Evolutionary conservation across 1,140 invertebrate genomes (phyloP), one percentile per base, ranked within the genome.

Genomic region (Drosophila nigrodunni): DNA sequence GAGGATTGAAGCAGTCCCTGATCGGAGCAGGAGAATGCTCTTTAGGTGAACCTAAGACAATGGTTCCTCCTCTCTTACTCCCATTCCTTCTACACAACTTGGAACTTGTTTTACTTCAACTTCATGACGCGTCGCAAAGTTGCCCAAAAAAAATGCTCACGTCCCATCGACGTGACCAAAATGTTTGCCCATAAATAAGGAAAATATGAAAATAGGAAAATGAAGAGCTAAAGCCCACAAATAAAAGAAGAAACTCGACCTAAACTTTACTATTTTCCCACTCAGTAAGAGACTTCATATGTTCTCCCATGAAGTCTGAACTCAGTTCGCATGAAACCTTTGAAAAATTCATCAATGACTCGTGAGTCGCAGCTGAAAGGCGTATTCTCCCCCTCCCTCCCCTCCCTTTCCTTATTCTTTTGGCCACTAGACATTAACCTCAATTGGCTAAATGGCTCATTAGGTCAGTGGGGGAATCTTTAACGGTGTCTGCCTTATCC

Each of bases 371-470:
- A 61, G 57, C 46, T 66, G 70, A 39, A 68, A 69, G 54, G 39
- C 62, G 49, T 79, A 60, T 0, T 6, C 11, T 50, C 21, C 21
- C 65, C 34, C 18, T n/a, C 0, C 15, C 11, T 47, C 7, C 25
- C 6, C 54, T 11, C 43, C 3, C 11, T 39, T 6, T 10, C 3
- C 7, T 25, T 58, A 61, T 47, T 21, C 18, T 3, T 18, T 37
- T 52, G 37, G 55, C 41, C 41, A 43, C 3, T 69, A 78, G 77
- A 80, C 82, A 87, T 88, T 87, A 87, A 87, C 82, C 83, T 55
- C 82, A 88, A 87, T 87, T 74, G 79, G 82, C 73, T 49, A 77
- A 87, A 82, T 88, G 82, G 83, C 83, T 82, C 82, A 87, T 87
- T 87, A 82, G 82, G 82, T 88, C 79, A 88, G 62, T 87, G 75